A percentile compares a stretch with the other conserved stretches of the same genome.
phyloP scores from a whole-genome alignment of 2,888 invertebrate genomes.

The Temnothorax ravouxi region DNA sequence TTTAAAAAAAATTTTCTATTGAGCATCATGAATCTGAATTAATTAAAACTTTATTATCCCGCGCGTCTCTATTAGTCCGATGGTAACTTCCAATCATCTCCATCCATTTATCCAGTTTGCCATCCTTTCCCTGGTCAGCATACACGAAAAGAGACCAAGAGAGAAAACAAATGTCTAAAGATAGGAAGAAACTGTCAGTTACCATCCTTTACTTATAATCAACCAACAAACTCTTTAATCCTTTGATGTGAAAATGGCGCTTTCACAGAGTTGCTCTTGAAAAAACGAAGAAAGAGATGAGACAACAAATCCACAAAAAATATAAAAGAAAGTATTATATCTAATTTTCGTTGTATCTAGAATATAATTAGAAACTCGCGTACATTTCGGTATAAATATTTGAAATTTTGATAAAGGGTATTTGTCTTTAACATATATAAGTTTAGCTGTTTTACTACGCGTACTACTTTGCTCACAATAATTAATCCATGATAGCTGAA shows the following conservation, averaged over 20 bases:
- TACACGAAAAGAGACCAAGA: slow-evolving; percentile 69
- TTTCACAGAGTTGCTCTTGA: slow-evolving; percentile 20
- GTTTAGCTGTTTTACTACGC: not conserved
- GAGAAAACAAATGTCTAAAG: slow-evolving; percentile 69
- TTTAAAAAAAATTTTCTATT: not conserved
- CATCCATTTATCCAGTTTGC: slow-evolving; percentile 66
- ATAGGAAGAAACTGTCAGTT: slow-evolving; percentile 60
- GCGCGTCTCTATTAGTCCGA: slow-evolving; percentile 36
- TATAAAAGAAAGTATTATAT: not conserved
- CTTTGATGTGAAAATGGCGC: slow-evolving; percentile 9
- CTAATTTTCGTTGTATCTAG: not conserved
- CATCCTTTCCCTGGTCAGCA: slow-evolving; percentile 76
- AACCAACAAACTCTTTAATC: slow-evolving; percentile 10
- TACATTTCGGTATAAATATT: slow-evolving; percentile 1
- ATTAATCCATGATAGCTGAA: not conserved
- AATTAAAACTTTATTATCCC: slow-evolving; percentile 40
- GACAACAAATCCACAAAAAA: slow-evolving; percentile 13
- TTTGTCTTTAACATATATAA: not conserved
- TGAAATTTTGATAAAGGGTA: not conserved
- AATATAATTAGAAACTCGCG: slow-evolving; percentile 9
- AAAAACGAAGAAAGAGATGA: slow-evolving; percentile 17
- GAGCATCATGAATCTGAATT: slow-evolving; percentile 32
- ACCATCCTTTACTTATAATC: slow-evolving; percentile 42
- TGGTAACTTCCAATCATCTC: slow-evolving; percentile 66
- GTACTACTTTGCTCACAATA: not conserved